Evolutionary conservation across 2,113 vertebrate species (phyloP).

Genomic region (Psephotus haematonotus): DNA sequence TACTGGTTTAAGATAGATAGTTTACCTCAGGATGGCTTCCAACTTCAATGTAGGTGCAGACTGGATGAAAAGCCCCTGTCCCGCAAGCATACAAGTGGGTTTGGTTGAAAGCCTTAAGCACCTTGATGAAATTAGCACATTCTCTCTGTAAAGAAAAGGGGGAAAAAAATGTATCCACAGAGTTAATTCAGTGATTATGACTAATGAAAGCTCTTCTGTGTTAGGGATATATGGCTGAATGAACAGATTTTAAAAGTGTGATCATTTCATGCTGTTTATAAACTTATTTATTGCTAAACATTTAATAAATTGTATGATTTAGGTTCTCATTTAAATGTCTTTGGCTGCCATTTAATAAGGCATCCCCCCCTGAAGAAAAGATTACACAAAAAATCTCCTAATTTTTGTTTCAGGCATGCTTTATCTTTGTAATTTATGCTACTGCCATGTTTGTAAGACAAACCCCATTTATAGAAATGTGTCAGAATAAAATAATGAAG

Average conservation of each 20-base stretch:
- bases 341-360: slow-evolving; percentile 15
- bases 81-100: slow-evolving; percentile 94
- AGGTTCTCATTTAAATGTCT: slow-evolving; percentile 27
- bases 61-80: slow-evolving; percentile 95
- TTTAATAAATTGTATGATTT: slow-evolving; percentile 29
- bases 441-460: slow-evolving; percentile 2
- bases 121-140: slow-evolving; percentile 96
- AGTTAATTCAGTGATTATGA: slow-evolving; percentile 38
- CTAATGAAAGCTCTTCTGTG: neutral
- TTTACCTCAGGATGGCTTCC: slow-evolving; percentile 94
- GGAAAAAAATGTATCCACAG: neutral
- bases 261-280: neutral
- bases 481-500: slow-evolving; percentile 65
- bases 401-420: neutral
- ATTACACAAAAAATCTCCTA: neutral
- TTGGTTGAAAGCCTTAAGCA: slow-evolving; percentile 92
- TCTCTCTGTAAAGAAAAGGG: slow-evolving; percentile 85
- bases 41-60: slow-evolving; percentile 93
- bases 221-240: neutral
- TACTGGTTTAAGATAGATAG: neutral
- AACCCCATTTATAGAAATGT: slow-evolving; percentile 54
- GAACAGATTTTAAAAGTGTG: slow-evolving; percentile 11
- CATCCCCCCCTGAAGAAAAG: neutral
- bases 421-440: slow-evolving; percentile 39
- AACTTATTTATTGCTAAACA: neutral